Base-by-base conservation (phyloP, 2,888 invertebrate genomes). In the Blastobasis lacticolella region DNA sequence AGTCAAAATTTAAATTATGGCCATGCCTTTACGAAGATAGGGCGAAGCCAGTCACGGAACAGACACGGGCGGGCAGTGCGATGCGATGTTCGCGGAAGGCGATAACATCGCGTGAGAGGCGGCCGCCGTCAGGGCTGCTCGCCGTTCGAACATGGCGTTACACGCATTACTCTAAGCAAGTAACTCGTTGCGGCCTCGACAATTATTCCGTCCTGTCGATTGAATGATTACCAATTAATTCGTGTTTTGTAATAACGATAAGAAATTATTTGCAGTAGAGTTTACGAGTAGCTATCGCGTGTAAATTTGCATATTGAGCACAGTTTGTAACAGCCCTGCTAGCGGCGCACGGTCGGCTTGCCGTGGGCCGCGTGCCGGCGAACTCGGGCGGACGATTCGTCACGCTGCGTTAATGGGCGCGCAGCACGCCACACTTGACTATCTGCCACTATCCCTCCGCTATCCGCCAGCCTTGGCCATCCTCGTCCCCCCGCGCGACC, bases 91-190 rank as follows among this genome's bases (percentile, higher is more conserved):
- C 81, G 81, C 85, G 81, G 86, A 80, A 84, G 80, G 79, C 78
- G 88, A 86, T 85, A 85, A 79, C 73, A 87, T 87, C 87, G 85
- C 86, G 84, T 84, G 85, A 79, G 82, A 80, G 82, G 81, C 75
- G 76, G 75, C 77, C 73, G 67, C 73, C 70, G 69, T 38, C 37
- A 41, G 38, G 45, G 10, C 23, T 38, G 45, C 47, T 48, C 54
- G 57, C 23, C 23, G 23, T 23, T 23, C 3, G 23, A 23, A 23
- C 23, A 23, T 23, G 23, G 23, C 23, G 23, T 3, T 23, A 23
- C 23, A 23, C 23, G 23, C 23, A 23, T 23, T 23, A 23, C 23
- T 23, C 23, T 23, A 23, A 23, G 23, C 23, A 23, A 23, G 23
- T 23, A 23, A 23, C 23, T 23, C 23, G 23, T 23, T 23, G 23